Base-by-base conservation (phyloP, 1,140 invertebrate genomes). In the Orchestia grillus region DNA sequence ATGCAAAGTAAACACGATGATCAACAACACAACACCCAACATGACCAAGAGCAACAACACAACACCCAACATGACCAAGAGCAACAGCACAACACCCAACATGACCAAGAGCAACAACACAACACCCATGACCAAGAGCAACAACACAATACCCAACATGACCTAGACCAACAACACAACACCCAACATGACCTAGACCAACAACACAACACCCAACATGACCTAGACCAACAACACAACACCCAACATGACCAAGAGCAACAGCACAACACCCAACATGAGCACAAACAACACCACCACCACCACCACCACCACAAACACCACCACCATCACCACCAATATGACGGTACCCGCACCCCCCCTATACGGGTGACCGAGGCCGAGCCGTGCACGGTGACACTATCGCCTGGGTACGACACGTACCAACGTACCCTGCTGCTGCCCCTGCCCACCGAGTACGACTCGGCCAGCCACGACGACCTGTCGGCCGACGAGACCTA, bases 401-500 rank as follows among this genome's bases (percentile, higher is more conserved):
- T 97, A 28, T 96, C 97, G 0, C 97, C 97, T 28, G 98, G 98
- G 3, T 99, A 99, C 97, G 98, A 98, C 96, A 98, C 98, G 97
- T 99, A 99, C 97, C 96, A 96, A 43, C 92, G 87, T 8, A 92
- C 96, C 41, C 97, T 98, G 90, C 98, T 98, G 97, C 98, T 98
- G 88, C 98, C 98, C 0, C 98, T 97, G 45, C 95, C 97, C n/a
- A 97, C 98, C 77, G 99, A 99, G 97, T 99, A 98, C 96, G 98
- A 98, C 96, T 98, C 98, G 57, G 97, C 97, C 88, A 95, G 95
- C 62, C 97, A 96, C 53, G 97, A 99, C 97, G 99, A 99, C 97
- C 98, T 99, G 28, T 98, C 98, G 97, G 99, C 98, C 16, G 99
- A 99, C 97, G 96, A 97, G 62, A 96, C 96, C 11, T 96, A 96